A percentile compares a stretch with the other conserved stretches of the same genome.
Evolutionary conservation across 2,888 invertebrate species (phyloP).

Genomic region (Troides oblongomaculatus): DNA sequence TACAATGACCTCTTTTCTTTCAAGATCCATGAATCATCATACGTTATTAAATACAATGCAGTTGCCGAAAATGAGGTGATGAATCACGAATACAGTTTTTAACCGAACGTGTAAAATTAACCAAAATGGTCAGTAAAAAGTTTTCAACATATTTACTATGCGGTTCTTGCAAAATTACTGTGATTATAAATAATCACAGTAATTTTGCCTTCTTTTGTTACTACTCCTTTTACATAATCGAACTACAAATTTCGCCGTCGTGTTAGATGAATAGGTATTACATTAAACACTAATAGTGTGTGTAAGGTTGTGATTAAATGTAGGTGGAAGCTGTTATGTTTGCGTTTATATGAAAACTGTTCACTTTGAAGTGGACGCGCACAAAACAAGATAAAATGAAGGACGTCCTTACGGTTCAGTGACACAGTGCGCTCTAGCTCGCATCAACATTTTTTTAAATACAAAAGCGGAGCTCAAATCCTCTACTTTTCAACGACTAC

Average conservation of each 20-base stretch:
- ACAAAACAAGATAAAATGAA: slow-evolving; percentile 29
- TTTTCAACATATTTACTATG: not conserved
- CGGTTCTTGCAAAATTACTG: no score
- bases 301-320: not conserved
- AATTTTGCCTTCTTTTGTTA: no score
- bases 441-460: slow-evolving; percentile 10
- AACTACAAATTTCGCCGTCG: not conserved
- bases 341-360: slow-evolving; percentile 13
- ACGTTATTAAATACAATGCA: not conserved
- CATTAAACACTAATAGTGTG: no score
- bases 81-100: not conserved
- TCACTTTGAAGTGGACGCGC: slow-evolving; percentile 26
- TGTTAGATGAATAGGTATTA: no score
- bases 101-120: not conserved
- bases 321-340: slow-evolving; percentile 7
- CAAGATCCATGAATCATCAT: not conserved
- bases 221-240: not conserved
- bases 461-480: slow-evolving; percentile 15
- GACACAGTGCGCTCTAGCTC: slow-evolving; percentile 27
- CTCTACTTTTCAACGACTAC: slow-evolving; percentile 17
- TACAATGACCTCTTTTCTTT: not conserved
- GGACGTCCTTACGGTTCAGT: slow-evolving; percentile 29
- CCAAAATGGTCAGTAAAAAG: not conserved
- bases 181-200: not conserved
- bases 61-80: not conserved